Conservation (phyloP, 2,113 vertebrate species). For the Pomatostomus ruficeps region DNA sequence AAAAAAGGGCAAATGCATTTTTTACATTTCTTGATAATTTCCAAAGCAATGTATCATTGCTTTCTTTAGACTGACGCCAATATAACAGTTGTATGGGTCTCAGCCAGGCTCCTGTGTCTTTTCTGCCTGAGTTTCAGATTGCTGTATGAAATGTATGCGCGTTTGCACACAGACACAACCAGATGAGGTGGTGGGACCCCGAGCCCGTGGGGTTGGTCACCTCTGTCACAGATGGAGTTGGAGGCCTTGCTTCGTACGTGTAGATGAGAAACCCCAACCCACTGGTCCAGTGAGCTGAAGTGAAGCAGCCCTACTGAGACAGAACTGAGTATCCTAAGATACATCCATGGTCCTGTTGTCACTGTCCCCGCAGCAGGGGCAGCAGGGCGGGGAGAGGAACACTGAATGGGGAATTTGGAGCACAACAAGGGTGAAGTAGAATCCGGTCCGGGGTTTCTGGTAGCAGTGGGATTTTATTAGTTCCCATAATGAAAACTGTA, state of each 20-base stretch:
- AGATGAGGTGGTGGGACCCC: not conserved
- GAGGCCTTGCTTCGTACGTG: not conserved
- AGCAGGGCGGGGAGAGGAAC: not conserved
- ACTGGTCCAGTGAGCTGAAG: not conserved
- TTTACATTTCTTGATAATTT: conserved; percentile 72
- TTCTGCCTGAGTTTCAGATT: conserved; percentile 65
- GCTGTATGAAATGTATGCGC: conserved; percentile 26
- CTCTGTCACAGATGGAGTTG: not conserved
- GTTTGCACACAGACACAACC: conserved; percentile 23
- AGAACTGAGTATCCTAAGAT: not conserved
- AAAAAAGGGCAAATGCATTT: conserved; percentile 73
- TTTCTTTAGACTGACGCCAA: conserved; percentile 66
- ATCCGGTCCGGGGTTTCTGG: not conserved
- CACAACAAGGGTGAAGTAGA: not conserved
- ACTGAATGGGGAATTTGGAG: not conserved
- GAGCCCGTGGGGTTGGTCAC: not conserved
- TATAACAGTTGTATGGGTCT: conserved; percentile 63
- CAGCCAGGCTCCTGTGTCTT: conserved; percentile 72
- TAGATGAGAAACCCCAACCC: not conserved
- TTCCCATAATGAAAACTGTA: not conserved
- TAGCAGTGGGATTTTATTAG: not conserved
- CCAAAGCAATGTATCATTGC: conserved; percentile 66
- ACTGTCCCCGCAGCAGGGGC: not conserved
- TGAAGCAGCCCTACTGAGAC: not conserved
- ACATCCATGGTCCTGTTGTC: not conserved